Evolutionary conservation across 2,888 invertebrate genomes (phyloP).

Genomic region (Lydus trimaculatus): DNA sequence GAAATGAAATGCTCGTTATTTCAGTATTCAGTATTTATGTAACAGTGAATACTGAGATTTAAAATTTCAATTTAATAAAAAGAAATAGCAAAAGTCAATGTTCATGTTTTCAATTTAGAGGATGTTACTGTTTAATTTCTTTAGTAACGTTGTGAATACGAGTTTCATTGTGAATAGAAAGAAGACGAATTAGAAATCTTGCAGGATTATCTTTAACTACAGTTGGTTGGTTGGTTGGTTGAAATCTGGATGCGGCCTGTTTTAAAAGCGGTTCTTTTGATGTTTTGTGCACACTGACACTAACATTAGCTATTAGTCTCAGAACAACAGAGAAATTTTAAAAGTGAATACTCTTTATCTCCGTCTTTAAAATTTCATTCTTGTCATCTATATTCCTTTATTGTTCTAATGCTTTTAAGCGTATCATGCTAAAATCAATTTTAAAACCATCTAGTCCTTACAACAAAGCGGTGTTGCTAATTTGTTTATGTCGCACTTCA

Average conservation of each 20-base stretch:
- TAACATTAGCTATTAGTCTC: constrained; percentile 17
- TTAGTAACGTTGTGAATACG: background rate
- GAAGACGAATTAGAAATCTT: background rate
- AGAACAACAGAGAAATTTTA: background rate
- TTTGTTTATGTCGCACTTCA: constrained; percentile 28
- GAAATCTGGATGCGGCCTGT: constrained; percentile 9
- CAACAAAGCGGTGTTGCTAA: constrained; percentile 24
- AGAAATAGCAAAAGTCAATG: background rate
- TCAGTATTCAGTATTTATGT: too few species aligned
- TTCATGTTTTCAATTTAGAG: background rate
- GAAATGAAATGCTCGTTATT: background rate
- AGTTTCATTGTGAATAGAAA: background rate
- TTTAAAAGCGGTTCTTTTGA: constrained; percentile 24
- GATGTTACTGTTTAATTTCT: background rate
- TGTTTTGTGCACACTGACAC: constrained; percentile 16
- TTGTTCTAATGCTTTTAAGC: constrained; percentile 31
- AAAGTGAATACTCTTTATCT: constrained; percentile 11
- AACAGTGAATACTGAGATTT: background rate
- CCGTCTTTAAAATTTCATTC: constrained; percentile 16
- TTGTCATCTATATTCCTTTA: constrained; percentile 18
- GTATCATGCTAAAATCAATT: constrained; percentile 29
- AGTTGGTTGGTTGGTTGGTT: background rate
- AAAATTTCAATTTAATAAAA: background rate
- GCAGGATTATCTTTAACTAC: background rate
- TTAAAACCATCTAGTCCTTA: constrained; percentile 11